Base-by-base conservation (phyloP, 2,113 vertebrate genomes). In the Lanius ludovicianus region DNA sequence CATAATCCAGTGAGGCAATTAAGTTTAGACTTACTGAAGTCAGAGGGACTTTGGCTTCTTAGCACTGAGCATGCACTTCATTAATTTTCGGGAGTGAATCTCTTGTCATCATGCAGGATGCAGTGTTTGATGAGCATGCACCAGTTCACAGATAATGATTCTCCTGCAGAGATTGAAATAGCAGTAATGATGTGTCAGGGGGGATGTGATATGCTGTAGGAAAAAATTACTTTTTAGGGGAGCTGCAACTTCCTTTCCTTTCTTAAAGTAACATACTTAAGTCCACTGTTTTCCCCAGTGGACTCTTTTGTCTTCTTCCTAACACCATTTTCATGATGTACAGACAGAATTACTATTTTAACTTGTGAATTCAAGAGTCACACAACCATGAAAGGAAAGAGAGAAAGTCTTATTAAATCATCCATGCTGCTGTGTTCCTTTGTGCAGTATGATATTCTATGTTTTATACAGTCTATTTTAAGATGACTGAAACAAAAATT, bases 191-290 rank as follows among this genome's bases (percentile, higher is more conserved):
- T 64, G 70, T 95, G 78, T 84, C 65, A 57, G 57, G 75, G 57
- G 46, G 42, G 79, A 52, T 94, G 75, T 94, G 79, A 88, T 92
- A 65, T 50, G 27, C 42, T 69, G 37, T 65, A 86, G 67, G 71
- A 55, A 92, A 87, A 44, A 69, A 5, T 16, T 77, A 31, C 41
- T 69, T 85, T 67, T 92, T 83, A 68, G 50, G 41, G 44, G 37
- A 94, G 31, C 37, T 96, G 63, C 71, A 80, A 76, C 59, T 94
- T 93, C 49, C 80, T 91, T 87, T 83, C 50, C 25, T 77, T 85
- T 88, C 53, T 76, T 78, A 21, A 95, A 71, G 50, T 56, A 84
- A 53, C 0, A 0, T 65, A 46, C 27, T 83, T 65, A 73, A 87
- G 70, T 69, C 37, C 37, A 41, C 23, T 93, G 63, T 3, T 76